Percentiles rank a stretch among this genome's conserved stretches.
Conservation (phyloP, 2,113 vertebrate species). For the Dolichotis patagonum region DNA sequence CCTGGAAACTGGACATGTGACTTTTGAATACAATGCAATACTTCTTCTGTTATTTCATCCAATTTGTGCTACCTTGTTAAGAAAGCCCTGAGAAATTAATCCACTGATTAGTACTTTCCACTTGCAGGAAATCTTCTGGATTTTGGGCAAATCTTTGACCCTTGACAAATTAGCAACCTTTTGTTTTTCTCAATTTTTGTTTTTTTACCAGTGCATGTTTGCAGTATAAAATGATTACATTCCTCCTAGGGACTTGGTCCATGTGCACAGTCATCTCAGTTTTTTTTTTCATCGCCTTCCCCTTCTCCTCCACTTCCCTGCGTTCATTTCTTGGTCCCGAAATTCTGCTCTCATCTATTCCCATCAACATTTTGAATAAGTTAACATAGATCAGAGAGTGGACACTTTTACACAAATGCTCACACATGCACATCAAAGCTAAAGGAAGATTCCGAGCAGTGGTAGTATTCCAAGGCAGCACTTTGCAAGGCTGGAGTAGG, state of each 20-base stretch:
- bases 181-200: neutral
- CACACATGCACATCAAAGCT: neutral
- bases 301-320: neutral
- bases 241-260: neutral
- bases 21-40: neutral
- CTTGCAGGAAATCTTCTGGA: neutral
- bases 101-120: rapidly evolving
- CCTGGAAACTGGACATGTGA: neutral
- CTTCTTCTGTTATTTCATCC: neutral
- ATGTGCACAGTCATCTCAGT: neutral
- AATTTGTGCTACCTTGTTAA: neutral
- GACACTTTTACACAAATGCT: neutral
- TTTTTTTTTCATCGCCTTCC: neutral
- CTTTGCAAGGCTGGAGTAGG: neutral
- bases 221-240: neutral
- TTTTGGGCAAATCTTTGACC: neutral
- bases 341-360: neutral
- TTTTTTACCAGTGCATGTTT: neutral
- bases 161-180: neutral
- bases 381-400: neutral
- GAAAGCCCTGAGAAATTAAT: rapidly evolving
- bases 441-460: neutral
- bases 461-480: neutral
- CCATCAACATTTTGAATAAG: neutral
- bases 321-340: neutral